phyloP scores from a whole-genome alignment of 2,888 invertebrate genomes.

The Dendrolimus pini region DNA sequence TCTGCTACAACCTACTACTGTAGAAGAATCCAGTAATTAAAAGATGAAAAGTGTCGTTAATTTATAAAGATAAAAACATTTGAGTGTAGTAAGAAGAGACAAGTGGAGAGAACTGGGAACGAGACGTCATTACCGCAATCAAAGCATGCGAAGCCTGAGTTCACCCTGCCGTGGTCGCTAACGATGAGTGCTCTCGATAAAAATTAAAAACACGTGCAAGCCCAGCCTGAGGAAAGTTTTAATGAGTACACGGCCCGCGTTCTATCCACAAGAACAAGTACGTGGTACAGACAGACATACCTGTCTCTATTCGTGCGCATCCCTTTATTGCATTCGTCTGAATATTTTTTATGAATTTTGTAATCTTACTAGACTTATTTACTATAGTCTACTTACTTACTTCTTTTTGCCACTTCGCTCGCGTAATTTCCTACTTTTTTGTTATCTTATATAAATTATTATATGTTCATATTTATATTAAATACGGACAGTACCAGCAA shows the following conservation, averaged over 20 bases:
- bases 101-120: slow-evolving; percentile 40
- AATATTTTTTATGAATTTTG: too few species aligned
- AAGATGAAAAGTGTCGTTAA: slow-evolving; percentile 35
- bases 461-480: too few species aligned
- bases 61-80: slow-evolving; percentile 60
- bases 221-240: slow-evolving; percentile 74
- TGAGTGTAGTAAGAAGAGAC: slow-evolving; percentile 59
- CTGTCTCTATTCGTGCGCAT: slow-evolving; percentile 11
- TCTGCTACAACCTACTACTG: too few species aligned
- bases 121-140: slow-evolving; percentile 76
- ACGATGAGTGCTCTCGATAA: slow-evolving; percentile 75
- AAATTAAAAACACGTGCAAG: slow-evolving; percentile 77
- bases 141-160: slow-evolving; percentile 62
- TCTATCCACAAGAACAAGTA: slow-evolving; percentile 19
- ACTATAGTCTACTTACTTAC: too few species aligned
- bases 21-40: neutral
- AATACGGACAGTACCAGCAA: too few species aligned
- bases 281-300: slow-evolving; percentile 24
- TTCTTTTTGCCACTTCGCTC: too few species aligned
- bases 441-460: too few species aligned
- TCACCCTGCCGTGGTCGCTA: slow-evolving; percentile 38
- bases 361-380: too few species aligned
- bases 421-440: too few species aligned
- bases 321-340: slow-evolving; percentile 2
- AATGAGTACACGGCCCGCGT: slow-evolving; percentile 64